Evolutionary conservation across 1,140 invertebrate species (phyloP), one percentile per base, ranked within the genome.

Genomic region (Phymorhynchus buccinoides): DNA sequence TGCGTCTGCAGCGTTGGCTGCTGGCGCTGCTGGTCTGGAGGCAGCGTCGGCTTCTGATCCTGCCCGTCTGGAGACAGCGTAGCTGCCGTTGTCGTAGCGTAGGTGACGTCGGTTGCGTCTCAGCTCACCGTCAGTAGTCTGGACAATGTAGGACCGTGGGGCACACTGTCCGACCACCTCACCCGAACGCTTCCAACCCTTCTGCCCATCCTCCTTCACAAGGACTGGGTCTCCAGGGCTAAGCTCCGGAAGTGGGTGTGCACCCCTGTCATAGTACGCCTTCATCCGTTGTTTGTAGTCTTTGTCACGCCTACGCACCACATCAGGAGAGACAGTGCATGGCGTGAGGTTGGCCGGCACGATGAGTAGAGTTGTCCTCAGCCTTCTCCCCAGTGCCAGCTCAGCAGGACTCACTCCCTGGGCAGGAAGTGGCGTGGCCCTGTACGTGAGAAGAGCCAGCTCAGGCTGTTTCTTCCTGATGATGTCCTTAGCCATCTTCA

Each of bases 101-200:
- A 73, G 1, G 68, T 73, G 68, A 32, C 68, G n/a, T 73, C 68
- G 12, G 35, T 73, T 73, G 35, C 68, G 68, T n/a, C 68, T 9
- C 35, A 73, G 14, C 27, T 73, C 68, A 18, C 68, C 56, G n/a
- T 73, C 68, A 12, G n/a, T 12, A 16, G 68, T 73, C 68, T 73
- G 14, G 68, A 73, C 27, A 7, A 73, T n/a, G 68, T 73, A 73
- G 9, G 68, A 73, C n/a, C 68, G 14, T 73, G 68, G 68, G n/a
- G 68, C 68, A 73, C 68, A 73, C 68, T 73, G 12, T n/a, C 68
- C 1, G 14, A 73, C 27, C 68, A 73, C 68, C 35, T 73, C 35
- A 32, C 68, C 68, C 35, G n/a, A 12, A 37, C 68, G 68, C 35
- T 73, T 73, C 68, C 68, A 73, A 12, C n/a, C 68, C 35, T 73